These are phyloP conservation scores for Phoenoteleia sp. DNA, from an alignment of 2,888 invertebrate genomes.

Conservation along the genomic window DNA sequence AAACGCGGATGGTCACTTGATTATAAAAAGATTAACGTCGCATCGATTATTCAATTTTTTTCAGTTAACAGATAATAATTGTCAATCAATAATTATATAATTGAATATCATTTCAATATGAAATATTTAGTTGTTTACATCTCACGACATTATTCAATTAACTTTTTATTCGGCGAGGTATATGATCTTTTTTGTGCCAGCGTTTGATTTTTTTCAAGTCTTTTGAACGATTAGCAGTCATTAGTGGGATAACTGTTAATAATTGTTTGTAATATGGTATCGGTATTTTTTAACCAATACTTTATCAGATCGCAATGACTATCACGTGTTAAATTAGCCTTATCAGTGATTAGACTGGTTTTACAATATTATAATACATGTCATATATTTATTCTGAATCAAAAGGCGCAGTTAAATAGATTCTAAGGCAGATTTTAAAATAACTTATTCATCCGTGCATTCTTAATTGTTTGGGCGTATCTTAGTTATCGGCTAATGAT, in stretches of 20 bases:
- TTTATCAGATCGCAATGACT: constrained; percentile 39
- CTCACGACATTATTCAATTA: constrained; percentile 40
- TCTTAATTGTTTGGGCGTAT: background rate
- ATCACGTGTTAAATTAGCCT: constrained; percentile 12
- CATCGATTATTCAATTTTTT: constrained; percentile 26
- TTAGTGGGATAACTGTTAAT: constrained; percentile 30
- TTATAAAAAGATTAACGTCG: constrained; percentile 24
- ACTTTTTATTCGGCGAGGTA: constrained; percentile 35
- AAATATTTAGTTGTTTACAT: constrained; percentile 63
- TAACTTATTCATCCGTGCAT: too few species aligned
- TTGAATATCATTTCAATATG: constrained; percentile 48
- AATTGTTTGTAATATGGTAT: constrained; percentile 48
- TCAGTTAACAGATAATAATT: constrained; percentile 1
- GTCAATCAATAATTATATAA: constrained; percentile 55
- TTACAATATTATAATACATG: constrained; percentile 6
- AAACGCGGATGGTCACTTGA: background rate
- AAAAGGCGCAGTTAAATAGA: too few species aligned
- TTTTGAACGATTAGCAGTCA: constrained; percentile 43
- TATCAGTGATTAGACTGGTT: constrained; percentile 33
- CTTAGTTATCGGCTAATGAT: background rate
- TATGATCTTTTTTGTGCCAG: constrained; percentile 10
- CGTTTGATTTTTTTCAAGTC: constrained; percentile 15
- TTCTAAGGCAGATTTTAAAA: too few species aligned
- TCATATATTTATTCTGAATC: too few species aligned
- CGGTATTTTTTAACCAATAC: constrained; percentile 28